Percentiles rank a stretch among this genome's conserved stretches.
These are phyloP conservation scores for Pediacus dermestoides DNA, from an alignment of 2,888 invertebrate genomes.

Conservation along the genomic window DNA sequence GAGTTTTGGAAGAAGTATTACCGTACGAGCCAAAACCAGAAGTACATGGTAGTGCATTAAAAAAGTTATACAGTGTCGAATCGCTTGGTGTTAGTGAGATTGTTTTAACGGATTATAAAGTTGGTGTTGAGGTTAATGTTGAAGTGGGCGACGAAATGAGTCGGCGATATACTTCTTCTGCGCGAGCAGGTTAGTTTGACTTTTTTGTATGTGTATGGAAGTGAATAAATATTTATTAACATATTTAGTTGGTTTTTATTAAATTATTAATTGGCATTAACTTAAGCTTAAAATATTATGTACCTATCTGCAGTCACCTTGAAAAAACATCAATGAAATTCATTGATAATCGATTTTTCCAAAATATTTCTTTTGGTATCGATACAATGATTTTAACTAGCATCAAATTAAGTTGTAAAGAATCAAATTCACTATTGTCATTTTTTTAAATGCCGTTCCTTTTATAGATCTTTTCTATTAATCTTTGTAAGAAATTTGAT, in stretches of 20 bases:
- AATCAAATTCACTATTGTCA: no score
- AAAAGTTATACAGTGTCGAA: constrained; percentile 37
- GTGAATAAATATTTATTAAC: constrained; percentile 8
- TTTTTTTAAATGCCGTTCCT: no score
- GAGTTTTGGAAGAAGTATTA: constrained; percentile 34
- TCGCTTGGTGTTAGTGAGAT: constrained; percentile 32
- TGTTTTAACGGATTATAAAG: constrained; percentile 36
- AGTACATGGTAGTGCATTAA: constrained; percentile 36
- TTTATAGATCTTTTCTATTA: no score
- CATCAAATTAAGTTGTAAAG: no score
- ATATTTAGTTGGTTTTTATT: no score
- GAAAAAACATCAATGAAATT: no score
- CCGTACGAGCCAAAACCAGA: constrained; percentile 32
- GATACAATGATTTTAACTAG: no score
- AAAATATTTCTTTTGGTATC: constrained; percentile 19
- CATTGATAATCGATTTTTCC: constrained; percentile 17
- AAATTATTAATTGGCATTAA: no score
- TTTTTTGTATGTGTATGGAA: no score
- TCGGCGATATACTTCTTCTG: constrained; percentile 40
- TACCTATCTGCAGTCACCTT: no score
- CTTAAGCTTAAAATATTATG: no score
- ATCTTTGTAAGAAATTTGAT: no score
- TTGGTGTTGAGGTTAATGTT: constrained; percentile 41
- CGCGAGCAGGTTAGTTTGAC: constrained; percentile 37
- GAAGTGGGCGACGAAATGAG: constrained; percentile 42